Conservation (phyloP, 2,113 vertebrate species). For the Patagioenas fasciata region DNA sequence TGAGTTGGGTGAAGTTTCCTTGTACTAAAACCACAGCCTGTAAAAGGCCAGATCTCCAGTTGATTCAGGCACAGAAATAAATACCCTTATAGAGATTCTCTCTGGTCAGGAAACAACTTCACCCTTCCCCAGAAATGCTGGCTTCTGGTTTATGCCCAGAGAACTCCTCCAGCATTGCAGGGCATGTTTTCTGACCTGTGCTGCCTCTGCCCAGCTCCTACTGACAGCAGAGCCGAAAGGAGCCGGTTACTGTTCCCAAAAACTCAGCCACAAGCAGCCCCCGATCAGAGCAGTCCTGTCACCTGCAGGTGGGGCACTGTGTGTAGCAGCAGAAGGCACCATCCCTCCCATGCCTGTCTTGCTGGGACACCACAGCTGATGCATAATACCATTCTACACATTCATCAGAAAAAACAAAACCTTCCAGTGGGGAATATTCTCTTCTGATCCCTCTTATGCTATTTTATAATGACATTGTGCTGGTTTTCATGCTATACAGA, state of each 20-base stretch:
- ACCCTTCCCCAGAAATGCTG: background rate
- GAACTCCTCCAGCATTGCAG: background rate
- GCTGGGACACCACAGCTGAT: background rate
- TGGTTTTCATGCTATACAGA: background rate
- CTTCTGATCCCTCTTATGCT: background rate
- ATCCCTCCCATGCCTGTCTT: background rate
- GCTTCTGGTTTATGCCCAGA: background rate
- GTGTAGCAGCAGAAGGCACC: background rate
- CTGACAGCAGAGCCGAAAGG: background rate
- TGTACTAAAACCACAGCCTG: background rate
- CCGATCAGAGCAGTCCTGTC: background rate
- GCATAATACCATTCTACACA: background rate
- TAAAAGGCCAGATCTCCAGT: background rate
- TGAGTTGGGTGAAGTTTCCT: background rate
- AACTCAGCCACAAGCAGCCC: background rate
- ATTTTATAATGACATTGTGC: background rate
- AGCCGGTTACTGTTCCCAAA: background rate
- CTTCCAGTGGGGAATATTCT: background rate
- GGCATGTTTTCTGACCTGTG: background rate
- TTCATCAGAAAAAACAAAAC: background rate
- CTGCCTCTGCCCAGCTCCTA: background rate
- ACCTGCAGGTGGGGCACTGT: background rate
- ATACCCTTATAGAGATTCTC: background rate
- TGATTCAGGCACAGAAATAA: background rate
- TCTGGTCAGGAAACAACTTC: background rate